A percentile compares a stretch with the other conserved stretches of the same genome.
Conservation (phyloP, 1,140 invertebrate species). For the Sogatella furcifera region DNA sequence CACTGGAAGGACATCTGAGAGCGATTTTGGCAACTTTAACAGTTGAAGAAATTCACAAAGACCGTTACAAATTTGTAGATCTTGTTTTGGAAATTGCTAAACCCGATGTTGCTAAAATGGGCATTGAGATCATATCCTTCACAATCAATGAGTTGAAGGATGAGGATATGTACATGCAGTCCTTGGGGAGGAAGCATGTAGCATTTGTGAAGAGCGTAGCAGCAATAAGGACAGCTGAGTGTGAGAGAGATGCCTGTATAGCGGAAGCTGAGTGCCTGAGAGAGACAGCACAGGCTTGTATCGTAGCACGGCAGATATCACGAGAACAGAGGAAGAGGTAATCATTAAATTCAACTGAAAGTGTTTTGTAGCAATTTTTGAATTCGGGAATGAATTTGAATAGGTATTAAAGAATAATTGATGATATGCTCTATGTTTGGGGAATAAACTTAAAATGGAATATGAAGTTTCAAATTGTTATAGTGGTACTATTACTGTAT, state of each 20-base stretch:
- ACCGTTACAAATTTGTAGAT: neutral
- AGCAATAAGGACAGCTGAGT: neutral
- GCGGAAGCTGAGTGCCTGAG: slow-evolving; percentile 90
- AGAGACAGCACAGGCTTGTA: slow-evolving; percentile 75
- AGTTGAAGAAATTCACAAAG: neutral
- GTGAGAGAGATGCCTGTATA: neutral
- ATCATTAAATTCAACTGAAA: neutral
- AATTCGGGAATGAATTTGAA: neutral
- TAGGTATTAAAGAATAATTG: too few species aligned
- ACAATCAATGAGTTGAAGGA: neutral
- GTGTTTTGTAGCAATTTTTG: neutral
- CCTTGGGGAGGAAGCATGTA: neutral
- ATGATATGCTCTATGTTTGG: too few species aligned
- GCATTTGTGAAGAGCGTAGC: neutral
- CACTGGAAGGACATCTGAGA: neutral
- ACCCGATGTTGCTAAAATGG: neutral
- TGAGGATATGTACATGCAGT: neutral
- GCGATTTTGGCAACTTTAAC: neutral
- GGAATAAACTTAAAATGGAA: too few species aligned
- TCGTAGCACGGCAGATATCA: neutral
- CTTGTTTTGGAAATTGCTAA: neutral
- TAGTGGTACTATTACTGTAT: too few species aligned
- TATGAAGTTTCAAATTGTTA: too few species aligned
- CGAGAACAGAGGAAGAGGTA: neutral
- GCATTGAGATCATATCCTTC: neutral